Base-by-base conservation (phyloP, 2,113 vertebrate genomes). In the Myxocyprinus asiaticus region DNA sequence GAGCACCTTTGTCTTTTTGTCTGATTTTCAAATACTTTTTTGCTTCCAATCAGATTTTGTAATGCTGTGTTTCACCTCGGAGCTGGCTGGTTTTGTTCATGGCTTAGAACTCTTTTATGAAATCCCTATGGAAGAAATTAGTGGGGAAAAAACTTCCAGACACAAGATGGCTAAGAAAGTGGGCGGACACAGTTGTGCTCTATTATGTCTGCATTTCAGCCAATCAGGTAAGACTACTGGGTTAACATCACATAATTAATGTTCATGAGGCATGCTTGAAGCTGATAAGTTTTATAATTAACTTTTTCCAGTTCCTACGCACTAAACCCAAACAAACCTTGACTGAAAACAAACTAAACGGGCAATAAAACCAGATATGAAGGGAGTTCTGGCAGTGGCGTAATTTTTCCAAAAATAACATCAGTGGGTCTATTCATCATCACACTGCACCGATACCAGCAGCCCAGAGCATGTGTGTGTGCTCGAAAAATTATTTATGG, bases 321-420 rank as follows among this genome's bases (percentile, higher is more conserved):
- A 58, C 7, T 33, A 58, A 62, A 15, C 45, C 22, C 44, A 48
- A 74, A 73, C 22, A 47, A 50, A 48, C 10, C 45, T 61, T 47
- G 56, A 61, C 3, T 33, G 11, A 12, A 15, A 73, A 62, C 56
- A 3, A 47, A 61, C 33, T 4, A 6, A 62, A 61, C 22, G 22
- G 22, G 22, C 22, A 33, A 62, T 10, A 73, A 76, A 42, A 43
- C 59, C 12, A 64, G 73, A 64, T 64, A 64, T 64, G 22, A 76
- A 63, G 61, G 72, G 47, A 10, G 73, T 65, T 76, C 73, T 76
- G 12, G 48, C 73, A 65, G 73, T 65, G 62, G 42, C 33, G 62
- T 76, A 76, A 65, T 65, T 63, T 65, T 10, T 65, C 73, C 73
- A 10, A 14, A 76, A 76, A 76, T 76, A 76, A 65, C 45, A 42